Evolutionary conservation across 2,797 vertebrate genomes (phyloP).

Genomic region (Aselliscus stoliczkanus): DNA sequence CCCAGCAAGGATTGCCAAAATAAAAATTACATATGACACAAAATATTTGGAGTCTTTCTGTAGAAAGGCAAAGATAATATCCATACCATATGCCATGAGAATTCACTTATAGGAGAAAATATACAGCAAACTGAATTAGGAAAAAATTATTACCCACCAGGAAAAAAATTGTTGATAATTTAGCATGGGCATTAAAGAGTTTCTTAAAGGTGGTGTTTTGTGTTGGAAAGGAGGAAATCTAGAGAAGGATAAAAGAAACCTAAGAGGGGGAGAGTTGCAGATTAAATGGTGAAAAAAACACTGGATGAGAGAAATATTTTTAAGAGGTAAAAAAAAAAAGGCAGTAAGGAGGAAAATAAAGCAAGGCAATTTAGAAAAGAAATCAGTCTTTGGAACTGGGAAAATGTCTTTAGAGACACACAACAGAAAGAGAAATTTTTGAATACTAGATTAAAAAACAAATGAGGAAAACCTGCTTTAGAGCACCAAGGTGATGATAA

Average conservation of each 20-base stretch:
- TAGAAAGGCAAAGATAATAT: background rate
- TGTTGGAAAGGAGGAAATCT: conserved; percentile 12
- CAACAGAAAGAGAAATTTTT: background rate
- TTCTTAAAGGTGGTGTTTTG: background rate
- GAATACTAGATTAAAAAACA: conserved; percentile 21
- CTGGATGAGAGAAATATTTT: conserved; percentile 9
- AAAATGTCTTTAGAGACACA: background rate
- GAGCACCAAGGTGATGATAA: background rate
- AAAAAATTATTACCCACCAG: background rate
- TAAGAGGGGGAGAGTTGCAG: background rate
- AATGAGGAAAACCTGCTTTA: background rate
- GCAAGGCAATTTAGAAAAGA: background rate
- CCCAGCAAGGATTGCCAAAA: background rate
- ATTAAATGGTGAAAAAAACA: background rate
- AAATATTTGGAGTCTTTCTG: conserved; percentile 29
- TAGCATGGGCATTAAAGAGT: background rate
- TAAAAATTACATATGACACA: conserved; percentile 44
- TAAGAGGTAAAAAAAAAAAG: background rate
- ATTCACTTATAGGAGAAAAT: conserved; percentile 38
- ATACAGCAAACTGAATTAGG: background rate
- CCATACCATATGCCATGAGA: background rate
- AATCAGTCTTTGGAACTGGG: background rate
- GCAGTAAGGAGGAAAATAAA: background rate
- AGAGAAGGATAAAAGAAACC: background rate
- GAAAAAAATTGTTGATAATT: background rate